Conservation (phyloP, 2,113 vertebrate genomes). For the Takifugu flavidus region DNA sequence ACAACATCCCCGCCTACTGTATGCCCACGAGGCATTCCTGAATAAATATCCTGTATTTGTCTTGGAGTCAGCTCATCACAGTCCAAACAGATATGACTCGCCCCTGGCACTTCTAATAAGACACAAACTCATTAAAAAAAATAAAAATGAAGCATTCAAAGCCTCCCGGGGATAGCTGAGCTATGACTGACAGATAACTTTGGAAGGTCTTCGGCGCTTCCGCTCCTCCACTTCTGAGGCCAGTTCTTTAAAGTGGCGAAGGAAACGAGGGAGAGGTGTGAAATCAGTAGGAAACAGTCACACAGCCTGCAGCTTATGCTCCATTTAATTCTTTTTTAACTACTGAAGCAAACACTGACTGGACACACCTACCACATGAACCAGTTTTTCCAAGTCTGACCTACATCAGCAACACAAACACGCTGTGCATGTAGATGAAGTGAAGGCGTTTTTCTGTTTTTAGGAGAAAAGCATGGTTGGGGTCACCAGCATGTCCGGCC, state of each 20-base stretch:
- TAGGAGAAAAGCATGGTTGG: constrained; percentile 32
- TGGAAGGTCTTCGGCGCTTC: too few relatives aligned
- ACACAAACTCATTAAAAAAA: constrained; percentile 8
- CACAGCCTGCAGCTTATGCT: constrained; percentile 1
- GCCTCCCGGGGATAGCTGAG: neutral
- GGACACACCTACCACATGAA: constrained; percentile 68
- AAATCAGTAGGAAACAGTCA: constrained; percentile 3
- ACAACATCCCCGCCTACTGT: constrained; percentile 54
- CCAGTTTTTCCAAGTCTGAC: constrained; percentile 69
- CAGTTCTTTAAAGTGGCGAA: neutral
- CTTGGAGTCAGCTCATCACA: constrained; percentile 24
- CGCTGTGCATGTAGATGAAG: constrained; percentile 44
- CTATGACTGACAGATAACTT: too few relatives aligned
- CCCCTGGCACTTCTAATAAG: constrained; percentile 15
- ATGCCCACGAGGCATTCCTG: constrained; percentile 53
- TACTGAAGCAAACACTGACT: constrained; percentile 32
- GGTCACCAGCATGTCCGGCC: constrained; percentile 8
- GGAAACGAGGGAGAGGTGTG: neutral
- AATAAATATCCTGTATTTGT: constrained; percentile 65
- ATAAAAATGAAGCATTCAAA: neutral
- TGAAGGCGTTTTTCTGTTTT: constrained; percentile 60
- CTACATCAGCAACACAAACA: constrained; percentile 68
- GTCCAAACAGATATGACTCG: constrained; percentile 26
- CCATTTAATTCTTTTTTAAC: constrained; percentile 25
- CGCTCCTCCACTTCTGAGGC: too few relatives aligned